These are phyloP conservation scores for Heliothis subflexa DNA, from an alignment of 1,140 invertebrate species.

Conservation along the genomic window DNA sequence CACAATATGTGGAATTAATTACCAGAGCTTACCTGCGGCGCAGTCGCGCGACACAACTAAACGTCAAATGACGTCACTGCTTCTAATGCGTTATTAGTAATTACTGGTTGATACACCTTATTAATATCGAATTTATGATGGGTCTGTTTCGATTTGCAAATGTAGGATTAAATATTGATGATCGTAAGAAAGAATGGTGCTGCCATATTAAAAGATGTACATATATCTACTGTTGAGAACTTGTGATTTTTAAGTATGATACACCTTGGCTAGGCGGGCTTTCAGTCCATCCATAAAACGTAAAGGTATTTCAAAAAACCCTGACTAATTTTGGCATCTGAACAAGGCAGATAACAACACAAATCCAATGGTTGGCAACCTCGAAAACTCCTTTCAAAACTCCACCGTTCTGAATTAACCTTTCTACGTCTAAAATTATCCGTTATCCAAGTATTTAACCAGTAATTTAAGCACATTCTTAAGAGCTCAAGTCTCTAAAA, in stretches of 20 bases:
- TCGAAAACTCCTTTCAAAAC: neutral
- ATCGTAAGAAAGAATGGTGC: no score
- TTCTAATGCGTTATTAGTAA: slow-evolving; percentile 36
- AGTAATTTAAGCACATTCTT: neutral
- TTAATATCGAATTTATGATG: slow-evolving; percentile 3
- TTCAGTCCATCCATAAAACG: no score
- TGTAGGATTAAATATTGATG: neutral
- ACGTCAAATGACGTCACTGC: slow-evolving; percentile 22
- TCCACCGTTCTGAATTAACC: neutral
- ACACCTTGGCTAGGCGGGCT: no score
- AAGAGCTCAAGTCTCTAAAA: slow-evolving; percentile 3
- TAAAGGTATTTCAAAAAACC: no score
- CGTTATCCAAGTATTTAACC: neutral
- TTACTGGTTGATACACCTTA: slow-evolving; percentile 34
- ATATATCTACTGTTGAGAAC: no score
- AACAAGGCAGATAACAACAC: no score
- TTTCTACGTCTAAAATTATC: neutral
- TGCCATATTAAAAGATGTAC: no score
- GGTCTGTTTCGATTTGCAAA: neutral
- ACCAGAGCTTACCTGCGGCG: slow-evolving; percentile 20
- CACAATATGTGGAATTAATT: slow-evolving; percentile 28
- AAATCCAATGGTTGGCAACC: no score
- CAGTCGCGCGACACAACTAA: neutral
- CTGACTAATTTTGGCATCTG: no score
- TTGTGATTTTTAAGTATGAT: no score